Conservation (phyloP, 1,140 invertebrate species). For the Cryptotermes secundus region DNA sequence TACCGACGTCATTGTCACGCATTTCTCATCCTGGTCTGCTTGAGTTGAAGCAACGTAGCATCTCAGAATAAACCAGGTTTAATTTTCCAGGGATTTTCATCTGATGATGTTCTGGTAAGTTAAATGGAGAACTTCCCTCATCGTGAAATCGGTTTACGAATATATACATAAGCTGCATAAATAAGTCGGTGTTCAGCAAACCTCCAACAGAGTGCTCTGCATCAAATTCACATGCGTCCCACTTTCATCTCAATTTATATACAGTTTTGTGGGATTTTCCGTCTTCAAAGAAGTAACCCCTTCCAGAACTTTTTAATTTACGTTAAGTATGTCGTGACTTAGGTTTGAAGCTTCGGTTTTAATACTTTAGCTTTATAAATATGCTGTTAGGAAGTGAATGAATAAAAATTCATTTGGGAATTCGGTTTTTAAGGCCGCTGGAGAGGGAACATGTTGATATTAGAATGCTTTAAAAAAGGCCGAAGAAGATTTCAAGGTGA, state of each 20-base stretch:
- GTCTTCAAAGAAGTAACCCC: neutral
- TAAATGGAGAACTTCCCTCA: neutral
- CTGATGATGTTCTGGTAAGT: constrained; percentile 12
- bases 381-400: neutral
- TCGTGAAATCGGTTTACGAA: neutral
- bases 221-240: no score
- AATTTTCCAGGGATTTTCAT: constrained; percentile 17
- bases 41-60: neutral
- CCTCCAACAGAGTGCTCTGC: neutral
- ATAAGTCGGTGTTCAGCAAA: neutral
- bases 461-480: no score
- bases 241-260: neutral
- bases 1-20: neutral
- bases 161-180: constrained; percentile 19
- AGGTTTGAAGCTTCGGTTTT: neutral
- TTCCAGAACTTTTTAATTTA: neutral
- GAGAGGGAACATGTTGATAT: neutral
- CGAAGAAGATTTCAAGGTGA: neutral
- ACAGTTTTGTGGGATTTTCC: neutral
- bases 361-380: neutral
- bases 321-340: no score
- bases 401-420: neutral
- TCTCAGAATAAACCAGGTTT: neutral
- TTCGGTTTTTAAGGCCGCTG: neutral
- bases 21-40: neutral